Base-by-base conservation (phyloP, 92 coral and sea anemone species). In the Porites lobata region DNA sequence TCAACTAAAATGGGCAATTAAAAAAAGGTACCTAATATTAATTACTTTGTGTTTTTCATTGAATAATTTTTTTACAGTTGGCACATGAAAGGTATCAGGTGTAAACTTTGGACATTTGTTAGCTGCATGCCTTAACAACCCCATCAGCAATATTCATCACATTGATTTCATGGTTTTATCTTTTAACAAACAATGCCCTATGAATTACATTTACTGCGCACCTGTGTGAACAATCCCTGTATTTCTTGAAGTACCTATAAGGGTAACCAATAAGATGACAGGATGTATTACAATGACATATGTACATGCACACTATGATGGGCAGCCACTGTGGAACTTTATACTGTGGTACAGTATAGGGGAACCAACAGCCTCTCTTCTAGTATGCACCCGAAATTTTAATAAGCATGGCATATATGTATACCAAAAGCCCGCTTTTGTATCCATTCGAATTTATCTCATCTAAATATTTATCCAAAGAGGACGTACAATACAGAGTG, bases 101-200 rank as follows among this genome's bases (percentile, higher is more conserved):
- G 63, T 74, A 50, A 10, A 58, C 78, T 74, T 74, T 74, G 63
- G 78, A 74, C 4, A 74, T 74, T 74, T 50, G 78, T 74, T 32
- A 50, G 63, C 62, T 74, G 78, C 78, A 74, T 50, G 78, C 62
- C 78, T 50, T 74, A 74, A 50, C 78, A 74, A 74, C 78, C 78
- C 62, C 19, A 74, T 50, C 78, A 26, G 29, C 29, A 26, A 22
- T 11, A 74, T 12, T 73, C 8, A 50, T 22, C 62, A 74, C 79
- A 74, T 50, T 50, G 26, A 74, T 74, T 74, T 74, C 43, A 32
- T 32, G 79, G 63, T 74, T 74, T 74, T 74, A 26, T 26, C 15
- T 74, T 8, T 74, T 74, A 72, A 50, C 78, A 32, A 43, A 73
- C 12, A 47, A 1, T 73, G 78, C 77, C 57, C 62, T 47, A 74